phyloP scores from a whole-genome alignment of 2,888 invertebrate genomes.

The Cryptocephalus moraei region DNA sequence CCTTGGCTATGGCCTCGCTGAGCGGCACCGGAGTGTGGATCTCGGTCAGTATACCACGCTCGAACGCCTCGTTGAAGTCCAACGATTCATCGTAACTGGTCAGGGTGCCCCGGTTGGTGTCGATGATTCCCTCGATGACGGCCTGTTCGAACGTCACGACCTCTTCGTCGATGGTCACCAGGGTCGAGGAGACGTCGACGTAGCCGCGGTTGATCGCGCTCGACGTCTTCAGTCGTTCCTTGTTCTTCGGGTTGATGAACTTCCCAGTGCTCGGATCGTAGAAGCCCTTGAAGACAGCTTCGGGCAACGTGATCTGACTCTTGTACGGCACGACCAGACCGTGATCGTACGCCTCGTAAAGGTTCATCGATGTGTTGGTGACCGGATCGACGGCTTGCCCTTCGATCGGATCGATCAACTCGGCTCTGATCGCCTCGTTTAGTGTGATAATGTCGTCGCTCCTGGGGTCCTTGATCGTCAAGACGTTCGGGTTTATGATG shows the following conservation, averaged over 20 bases:
- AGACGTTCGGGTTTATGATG: constrained; percentile 64
- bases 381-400: constrained; percentile 72
- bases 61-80: constrained; percentile 77
- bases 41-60: constrained; percentile 72
- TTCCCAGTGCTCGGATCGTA: constrained; percentile 79
- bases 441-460: constrained; percentile 72
- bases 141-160: constrained; percentile 76
- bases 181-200: constrained; percentile 75
- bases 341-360: constrained; percentile 75
- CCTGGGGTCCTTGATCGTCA: constrained; percentile 70
- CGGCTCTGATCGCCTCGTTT: constrained; percentile 64
- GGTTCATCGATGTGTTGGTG: constrained; percentile 61
- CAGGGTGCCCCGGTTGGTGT: constrained; percentile 59
- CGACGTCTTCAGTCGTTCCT: constrained; percentile 69
- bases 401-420: constrained; percentile 66
- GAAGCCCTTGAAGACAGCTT: constrained; percentile 85
- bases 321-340: constrained; percentile 75
- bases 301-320: constrained; percentile 72
- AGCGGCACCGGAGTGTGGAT: constrained; percentile 71
- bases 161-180: constrained; percentile 73
- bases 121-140: constrained; percentile 64
- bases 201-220: constrained; percentile 76
- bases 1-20: constrained; percentile 72
- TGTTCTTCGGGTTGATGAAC: constrained; percentile 69
- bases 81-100: constrained; percentile 47